Evolutionary conservation across 2,888 invertebrate species (phyloP), one percentile per base, ranked within the genome.

Genomic region (Callimorpha dominula): DNA sequence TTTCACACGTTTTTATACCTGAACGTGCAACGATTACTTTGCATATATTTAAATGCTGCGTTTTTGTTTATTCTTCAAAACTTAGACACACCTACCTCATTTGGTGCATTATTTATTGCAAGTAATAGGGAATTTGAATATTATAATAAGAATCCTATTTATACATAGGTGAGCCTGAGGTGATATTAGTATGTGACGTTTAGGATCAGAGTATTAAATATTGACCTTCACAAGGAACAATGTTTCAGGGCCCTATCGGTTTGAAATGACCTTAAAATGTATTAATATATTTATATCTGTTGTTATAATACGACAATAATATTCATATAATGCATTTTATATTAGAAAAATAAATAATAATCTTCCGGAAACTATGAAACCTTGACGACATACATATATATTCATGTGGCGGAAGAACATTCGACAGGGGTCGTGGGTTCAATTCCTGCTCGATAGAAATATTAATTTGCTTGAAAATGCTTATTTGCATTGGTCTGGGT

Each of bases 1-100:
- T 81, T 84, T 80, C 75, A 76, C 86, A 87, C 87, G 85, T 83
- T 89, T 93, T 89, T 93, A 93, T 93, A 93, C 84, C 15, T 11
- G 63, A 8, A 71, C 73, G 63, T 73, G 64, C 69, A 64, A 65
- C 54, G 72, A 42, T 84, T 82, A 76, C 77, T 91, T 91, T 87
- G 88, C 90, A 92, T 91, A 90, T 78, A 82, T 88, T 86, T 77
- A 74, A 86, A 89, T 87, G 75, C 70, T 46, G 72, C 66, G 42
- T 73, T 79, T 75, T 81, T 71, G 68, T 57, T 20, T 52, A 74
- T 74, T 75, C 63, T 77, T 76, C 71, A 57, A 78, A n/a, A 78
- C 68, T 75, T 78, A 73, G 49, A 20, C 63, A 46, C 40, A 70
- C 69, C 72, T 77, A 15, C 54, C 14, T 40, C 0, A 78, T 74